Evolutionary conservation across 2,888 invertebrate genomes (phyloP), one percentile per base, ranked within the genome.

Genomic region (Baronia brevicornis): DNA sequence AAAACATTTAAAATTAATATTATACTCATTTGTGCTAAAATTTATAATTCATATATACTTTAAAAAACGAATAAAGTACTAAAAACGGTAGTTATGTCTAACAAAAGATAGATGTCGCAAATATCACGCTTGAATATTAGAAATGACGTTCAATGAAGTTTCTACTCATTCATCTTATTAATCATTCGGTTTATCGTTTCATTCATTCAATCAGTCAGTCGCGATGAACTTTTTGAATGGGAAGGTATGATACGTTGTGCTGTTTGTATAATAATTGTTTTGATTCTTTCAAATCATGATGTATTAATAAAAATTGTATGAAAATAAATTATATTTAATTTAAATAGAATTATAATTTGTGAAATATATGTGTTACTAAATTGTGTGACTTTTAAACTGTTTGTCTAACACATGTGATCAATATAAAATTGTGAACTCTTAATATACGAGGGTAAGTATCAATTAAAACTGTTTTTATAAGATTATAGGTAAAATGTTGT

Each of bases 401-500:
- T 70, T 66, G 63, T 68, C 44, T 49, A 66, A 64, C 60, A 69
- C 69, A 71, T 74, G 77, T 79, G 79, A 80, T 77, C 77, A 55
- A 79, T 80, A 78, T 48, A 43, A 54, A 51, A 52, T 41, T 48
- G 40, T 50, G 37, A 36, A 53, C 53, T 59, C 60, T 58, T 53
- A 20, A 52, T 60, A 51, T 6, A 46, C 56, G 58, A 51, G 54
- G 77, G 82, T 82, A 77, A 55, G 79, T 77, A 66, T 77, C 57
- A 75, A 68, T 72, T 51, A 74, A 68, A 71, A 43, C 47, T 37
- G 47, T 49, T 48, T 35, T 27, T 24, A 36, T 36, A 31, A 24
- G 28, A 24, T 38, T 31, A 33, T 32, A 37, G 36, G 33, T 28
- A 21, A 28, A 41, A 42, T 49, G 46, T 45, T 36, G 22, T 46